Evolutionary conservation across 2,888 invertebrate species (phyloP).

Genomic region (Drosophila picticornis): DNA sequence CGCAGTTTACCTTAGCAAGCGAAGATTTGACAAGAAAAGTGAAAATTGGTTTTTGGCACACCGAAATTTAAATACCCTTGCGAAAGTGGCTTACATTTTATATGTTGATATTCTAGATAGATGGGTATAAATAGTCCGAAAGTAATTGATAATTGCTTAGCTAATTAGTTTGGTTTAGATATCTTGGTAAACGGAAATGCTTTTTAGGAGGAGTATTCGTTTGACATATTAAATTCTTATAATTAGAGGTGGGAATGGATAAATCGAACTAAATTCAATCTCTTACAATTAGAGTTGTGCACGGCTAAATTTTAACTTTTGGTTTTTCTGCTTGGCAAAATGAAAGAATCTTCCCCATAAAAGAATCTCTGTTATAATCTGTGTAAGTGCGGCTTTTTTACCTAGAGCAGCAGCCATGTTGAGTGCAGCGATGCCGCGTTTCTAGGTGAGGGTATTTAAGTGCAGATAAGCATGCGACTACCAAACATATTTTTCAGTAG

Average conservation of each 20-base stretch:
- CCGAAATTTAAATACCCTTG: slow-evolving; percentile 2
- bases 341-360: background rate
- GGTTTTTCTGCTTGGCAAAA: background rate
- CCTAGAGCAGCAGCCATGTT: background rate
- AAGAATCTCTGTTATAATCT: background rate
- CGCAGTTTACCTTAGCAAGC: slow-evolving; percentile 25
- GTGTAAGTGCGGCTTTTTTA: background rate
- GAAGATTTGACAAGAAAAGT: slow-evolving; percentile 1
- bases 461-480: slow-evolving; percentile 25
- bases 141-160: background rate
- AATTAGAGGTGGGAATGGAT: background rate
- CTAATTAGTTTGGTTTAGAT: background rate
- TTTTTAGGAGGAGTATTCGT: background rate
- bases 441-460: background rate
- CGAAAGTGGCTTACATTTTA: background rate
- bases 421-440: background rate
- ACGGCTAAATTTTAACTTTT: background rate
- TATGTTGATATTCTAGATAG: background rate
- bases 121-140: background rate
- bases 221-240: background rate
- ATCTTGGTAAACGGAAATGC: background rate
- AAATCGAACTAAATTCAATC: background rate
- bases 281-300: background rate
- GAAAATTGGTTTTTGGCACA: background rate
- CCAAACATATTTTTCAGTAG: slow-evolving; percentile 1